Evolutionary conservation across 2,113 vertebrate genomes (phyloP), one percentile per base, ranked within the genome.

Genomic region (Gavia stellata): DNA sequence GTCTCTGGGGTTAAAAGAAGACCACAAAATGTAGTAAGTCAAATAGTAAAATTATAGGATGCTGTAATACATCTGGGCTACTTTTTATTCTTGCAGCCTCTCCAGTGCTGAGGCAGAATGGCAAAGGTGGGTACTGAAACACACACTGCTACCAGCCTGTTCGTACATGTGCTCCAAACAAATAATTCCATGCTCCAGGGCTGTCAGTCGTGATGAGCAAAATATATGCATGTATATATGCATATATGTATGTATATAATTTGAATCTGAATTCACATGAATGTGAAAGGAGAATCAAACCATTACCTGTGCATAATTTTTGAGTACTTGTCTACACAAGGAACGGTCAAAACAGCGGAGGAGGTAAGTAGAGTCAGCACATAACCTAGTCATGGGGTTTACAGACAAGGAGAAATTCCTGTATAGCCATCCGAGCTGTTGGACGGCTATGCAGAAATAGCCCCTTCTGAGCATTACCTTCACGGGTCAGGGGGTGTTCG

Each of bases 191-290:
- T 11, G 70, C 73, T 91, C 63, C 77, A 65, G 87, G 78, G 87
- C 65, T 79, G 34, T 40, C 55, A 89, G 66, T 52, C 15, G 1
- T 16, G n/a, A 67, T 65, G 47, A 91, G n/a, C 23, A 86, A 79
- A 90, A 70, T 25, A 68, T 1, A 14, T 26, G 17, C 5, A 16
- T 19, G 0, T 34, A 1, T 8, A 4, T 0, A 0, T 11, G 10
- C 9, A 20, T 6, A 14, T 8, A 12, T 29, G 61, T 5, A 3
- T 31, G 8, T 19, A 6, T 14, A 71, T 58, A 72, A 52, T 45
- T 21, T 74, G 62, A 86, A 82, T 73, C 10, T 81, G 71, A 92
- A 62, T 78, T 78, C 61, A 71, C 7, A 40, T 38, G 61, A 89
- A 52, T 61, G 23, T 10, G 44, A 72, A 47, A 91, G 25, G 36